These are phyloP conservation scores for Heliothis virescens DNA, from an alignment of 1,140 invertebrate genomes.

Conservation along the genomic window DNA sequence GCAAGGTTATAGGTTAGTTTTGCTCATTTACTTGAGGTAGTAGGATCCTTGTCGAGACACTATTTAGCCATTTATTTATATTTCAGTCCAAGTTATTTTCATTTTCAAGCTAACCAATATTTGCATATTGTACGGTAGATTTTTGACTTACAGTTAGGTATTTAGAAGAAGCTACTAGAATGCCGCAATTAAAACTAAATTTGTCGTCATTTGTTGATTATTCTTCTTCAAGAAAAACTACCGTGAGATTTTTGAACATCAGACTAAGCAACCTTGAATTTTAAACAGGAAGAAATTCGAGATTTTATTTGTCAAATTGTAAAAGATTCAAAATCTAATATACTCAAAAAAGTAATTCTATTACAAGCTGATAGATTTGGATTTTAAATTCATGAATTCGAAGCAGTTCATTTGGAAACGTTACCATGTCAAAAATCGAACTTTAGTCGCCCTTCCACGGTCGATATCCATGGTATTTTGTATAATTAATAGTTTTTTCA, in stretches of 20 bases:
- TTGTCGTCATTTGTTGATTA: neutral
- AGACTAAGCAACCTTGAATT: constrained; percentile 24
- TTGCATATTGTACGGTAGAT: too few relatives aligned
- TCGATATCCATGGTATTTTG: neutral
- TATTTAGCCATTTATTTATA: constrained; percentile 3
- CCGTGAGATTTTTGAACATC: neutral
- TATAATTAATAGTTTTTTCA: neutral
- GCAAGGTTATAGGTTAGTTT: constrained; percentile 43
- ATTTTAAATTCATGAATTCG: constrained; percentile 1
- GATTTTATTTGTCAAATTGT: neutral
- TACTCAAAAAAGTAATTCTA: neutral
- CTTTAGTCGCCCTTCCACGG: neutral
- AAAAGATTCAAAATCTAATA: neutral
- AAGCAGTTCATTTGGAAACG: neutral
- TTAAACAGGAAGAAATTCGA: neutral
- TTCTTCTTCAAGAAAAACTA: neutral
- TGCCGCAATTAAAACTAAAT: too few relatives aligned
- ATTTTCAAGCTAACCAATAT: too few relatives aligned
- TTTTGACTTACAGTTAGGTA: too few relatives aligned
- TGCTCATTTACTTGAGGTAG: neutral
- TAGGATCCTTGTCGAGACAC: neutral
- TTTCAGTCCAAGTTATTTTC: too few relatives aligned
- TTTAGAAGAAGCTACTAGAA: neutral
- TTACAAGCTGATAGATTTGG: neutral
- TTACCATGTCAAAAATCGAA: neutral